Conservation (phyloP, 2,797 vertebrate genomes). For the Urocyon cinereoargenteus region DNA sequence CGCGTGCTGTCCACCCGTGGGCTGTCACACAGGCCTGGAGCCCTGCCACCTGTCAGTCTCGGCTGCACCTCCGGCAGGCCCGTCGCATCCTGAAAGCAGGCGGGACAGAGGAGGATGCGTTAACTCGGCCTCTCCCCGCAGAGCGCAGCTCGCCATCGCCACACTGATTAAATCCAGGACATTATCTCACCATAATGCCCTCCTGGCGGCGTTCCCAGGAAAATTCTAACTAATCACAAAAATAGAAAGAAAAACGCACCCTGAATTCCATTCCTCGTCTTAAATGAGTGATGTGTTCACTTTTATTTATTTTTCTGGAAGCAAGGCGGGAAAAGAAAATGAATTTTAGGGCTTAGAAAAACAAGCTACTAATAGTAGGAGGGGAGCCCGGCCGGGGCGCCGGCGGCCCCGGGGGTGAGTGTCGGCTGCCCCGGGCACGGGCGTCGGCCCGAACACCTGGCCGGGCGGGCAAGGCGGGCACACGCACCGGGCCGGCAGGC, state of each 20-base stretch:
- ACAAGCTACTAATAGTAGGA: conserved; percentile 84
- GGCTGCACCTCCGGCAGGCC: conserved; percentile 76
- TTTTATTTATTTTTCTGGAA: conserved; percentile 87
- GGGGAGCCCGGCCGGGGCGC: conserved; percentile 68
- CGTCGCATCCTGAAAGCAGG: conserved; percentile 83
- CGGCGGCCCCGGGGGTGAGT: conserved; percentile 42
- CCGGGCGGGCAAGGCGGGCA: background rate
- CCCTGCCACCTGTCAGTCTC: conserved; percentile 64
- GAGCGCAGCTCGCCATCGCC: conserved; percentile 58
- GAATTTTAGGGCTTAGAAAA: conserved; percentile 85
- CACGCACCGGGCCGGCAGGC: too few species aligned
- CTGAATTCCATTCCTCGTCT: conserved; percentile 84
- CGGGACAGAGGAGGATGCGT: conserved; percentile 75
- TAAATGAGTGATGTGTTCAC: conserved; percentile 86
- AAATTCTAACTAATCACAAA: conserved; percentile 85
- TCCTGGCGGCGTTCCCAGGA: conserved; percentile 80
- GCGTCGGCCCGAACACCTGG: background rate
- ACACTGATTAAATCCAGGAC: conserved; percentile 82
- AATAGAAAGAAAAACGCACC: conserved; percentile 85
- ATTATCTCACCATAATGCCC: conserved; percentile 80
- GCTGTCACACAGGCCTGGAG: conserved; percentile 15
- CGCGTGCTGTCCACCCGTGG: conserved; percentile 55
- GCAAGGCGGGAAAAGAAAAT: conserved; percentile 83
- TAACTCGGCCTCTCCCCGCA: conserved; percentile 71
- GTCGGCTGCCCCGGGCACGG: too few species aligned